Base-by-base conservation (phyloP, 2,888 invertebrate species). In the Drosophila emarginata region DNA sequence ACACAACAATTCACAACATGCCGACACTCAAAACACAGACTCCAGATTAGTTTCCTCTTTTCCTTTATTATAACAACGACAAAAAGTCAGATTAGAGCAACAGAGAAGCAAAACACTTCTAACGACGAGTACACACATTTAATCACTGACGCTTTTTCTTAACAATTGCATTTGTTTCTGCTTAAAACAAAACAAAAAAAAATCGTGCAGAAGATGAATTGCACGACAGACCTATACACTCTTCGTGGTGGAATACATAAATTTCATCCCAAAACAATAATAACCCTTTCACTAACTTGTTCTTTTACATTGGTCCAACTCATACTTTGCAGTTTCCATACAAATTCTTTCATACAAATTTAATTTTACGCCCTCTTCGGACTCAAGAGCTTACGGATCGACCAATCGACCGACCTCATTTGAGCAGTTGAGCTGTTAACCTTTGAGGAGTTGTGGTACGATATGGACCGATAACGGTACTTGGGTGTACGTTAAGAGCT, bases 151-250 rank as follows among this genome's bases (percentile, higher is more conserved):
- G 83, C 86, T 84, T 80, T 77, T 78, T 86, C 67, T 73, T 73
- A 84, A 87, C 76, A 84, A 88, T 71, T 86, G 88, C 84, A 84
- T 84, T 84, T 84, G 80, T 82, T 84, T 84, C 79, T 86, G 78
- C 77, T 74, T 69, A 65, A 72, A 68, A 63, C 59, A 68, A 61
- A 76, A 72, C 45, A 64, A 65, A 57, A 67, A 67, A 64, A 73
- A 52, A 59, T 79, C 76, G 71, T 76, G 70, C 72, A 79, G 77
- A 53, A 64, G 64, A 52, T 14, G 23, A 72, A 21, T 45, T 45
- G 9, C 62, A 72, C 62, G 51, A 56, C 68, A 60, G 62, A 64
- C 52, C 63, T 62, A 68, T 69, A 71, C 67, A 69, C 71, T 86
- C 80, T 87, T 86, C 80, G 78, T 77, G 68, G 77, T 76, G 76